Evolutionary conservation across 2,113 vertebrate species (phyloP), one percentile per base, ranked within the genome.

Genomic region (Megaceryle maxima): DNA sequence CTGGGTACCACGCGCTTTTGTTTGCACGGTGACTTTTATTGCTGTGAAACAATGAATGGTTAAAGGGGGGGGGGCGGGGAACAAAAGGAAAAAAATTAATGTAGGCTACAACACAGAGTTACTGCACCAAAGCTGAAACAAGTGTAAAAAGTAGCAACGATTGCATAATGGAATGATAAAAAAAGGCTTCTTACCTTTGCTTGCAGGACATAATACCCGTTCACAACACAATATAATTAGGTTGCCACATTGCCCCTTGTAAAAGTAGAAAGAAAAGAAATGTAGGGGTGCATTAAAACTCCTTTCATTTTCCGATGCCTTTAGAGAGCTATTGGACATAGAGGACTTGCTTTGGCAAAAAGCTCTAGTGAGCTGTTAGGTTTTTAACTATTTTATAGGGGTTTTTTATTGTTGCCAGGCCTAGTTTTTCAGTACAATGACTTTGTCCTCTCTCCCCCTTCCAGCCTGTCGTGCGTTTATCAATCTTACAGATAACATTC

Each of bases 351-450:
- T 91, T 83, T 93, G 91, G 89, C 88, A 86, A 94, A 96, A 96
- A 89, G 85, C 95, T 97, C 92, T 25, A 87, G 93, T 94, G 96
- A 97, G 93, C 95, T 94, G 81, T 97, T 97, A 95, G 95, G 60
- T 83, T 97, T 97, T 96, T 95, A 97, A 96, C 93, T 96, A 72
- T 96, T 97, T 96, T 96, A 95, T 96, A 81, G 88, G 31, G 13
- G 2, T 86, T 94, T 96, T 96, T 96, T 91, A 96, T 92, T 89
- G 88, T 92, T 91, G 77, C 66, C 75, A 96, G 90, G 56, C 62
- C 77, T 66, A 79, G 67, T 90, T 97, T 96, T 89, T 95, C 83
- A 97, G 83, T 39, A 51, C 80, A 91, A 96, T 90, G 93, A 88
- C 91, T 97, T 97, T 96, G 94, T 96, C 86, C 87, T 96, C 68